Evolutionary conservation across 2,113 vertebrate species (phyloP), one percentile per base, ranked within the genome.

Genomic region (Benitochromis conjunctus): DNA sequence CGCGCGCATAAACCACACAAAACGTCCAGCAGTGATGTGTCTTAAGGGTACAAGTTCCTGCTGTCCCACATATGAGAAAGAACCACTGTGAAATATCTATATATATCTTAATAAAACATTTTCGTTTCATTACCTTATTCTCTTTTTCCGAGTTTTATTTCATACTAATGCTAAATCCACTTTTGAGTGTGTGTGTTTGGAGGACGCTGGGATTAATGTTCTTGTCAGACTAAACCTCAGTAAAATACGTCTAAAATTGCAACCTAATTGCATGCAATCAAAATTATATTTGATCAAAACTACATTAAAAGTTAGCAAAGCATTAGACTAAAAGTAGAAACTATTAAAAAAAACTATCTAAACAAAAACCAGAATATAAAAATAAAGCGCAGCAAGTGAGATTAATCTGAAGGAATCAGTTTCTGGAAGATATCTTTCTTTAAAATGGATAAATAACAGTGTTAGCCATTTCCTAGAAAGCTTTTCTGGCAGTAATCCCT

Each of bases 1-100:
- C 4, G 10, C 18, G 38, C 0, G 0, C 60, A 31, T 64, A 64
- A 64, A 64, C 2, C 34, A 38, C 0, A 64, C 18, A 64, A 64
- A 64, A 16, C 34, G 38, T 34, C 60, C 60, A 38, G 60, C 34
- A 36, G 31, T 64, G 60, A n/a, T 64, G 9, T n/a, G 0, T 64
- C 10, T 64, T 31, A 64, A 36, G 18, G 60, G 1, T n/a, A 38
- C 1, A 1, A 64, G 38, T 64, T 38, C 34, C 60, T 64, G 34
- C 10, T 64, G 60, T 38, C 1, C 60, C 21, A 5, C 60, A 38
- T 3, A 64, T 64, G 34, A 64, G 60, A 64, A 21, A 64, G 60
- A 21, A 21, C 60, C 0, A 64, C 34, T 64, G 19, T 64, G 60
- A 38, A 64, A 38, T 64, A 38, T 21, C 60, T 34, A 38, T 4